phyloP scores from a whole-genome alignment of 2,888 invertebrate genomes.

The Oscheius myriophilus region DNA sequence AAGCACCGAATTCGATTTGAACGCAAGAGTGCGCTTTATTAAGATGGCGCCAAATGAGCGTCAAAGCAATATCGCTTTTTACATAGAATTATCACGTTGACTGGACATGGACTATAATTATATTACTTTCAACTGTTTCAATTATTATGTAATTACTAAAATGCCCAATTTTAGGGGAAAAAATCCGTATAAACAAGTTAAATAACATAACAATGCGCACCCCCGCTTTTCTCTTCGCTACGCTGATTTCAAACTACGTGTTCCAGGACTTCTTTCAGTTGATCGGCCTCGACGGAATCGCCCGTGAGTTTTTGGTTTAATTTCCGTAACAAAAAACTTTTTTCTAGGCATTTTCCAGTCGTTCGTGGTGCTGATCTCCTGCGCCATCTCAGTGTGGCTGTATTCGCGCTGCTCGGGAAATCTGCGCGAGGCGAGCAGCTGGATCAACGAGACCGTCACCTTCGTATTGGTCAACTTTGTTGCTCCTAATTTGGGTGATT shows the following conservation, averaged over 20 bases:
- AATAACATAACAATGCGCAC: constrained; percentile 98
- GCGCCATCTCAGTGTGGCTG: constrained; percentile 87
- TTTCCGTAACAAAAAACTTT: neutral
- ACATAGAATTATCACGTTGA: too few relatives aligned
- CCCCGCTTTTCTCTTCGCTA: constrained; percentile 85
- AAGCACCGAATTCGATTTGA: too few relatives aligned
- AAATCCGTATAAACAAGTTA: constrained; percentile 92
- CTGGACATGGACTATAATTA: too few relatives aligned
- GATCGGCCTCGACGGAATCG: constrained; percentile 64
- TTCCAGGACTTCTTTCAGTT: constrained; percentile 77
- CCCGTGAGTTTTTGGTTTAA: constrained; percentile 35
- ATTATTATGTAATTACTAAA: too few relatives aligned
- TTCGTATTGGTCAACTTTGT: constrained; percentile 83
- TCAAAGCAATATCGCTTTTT: too few relatives aligned
- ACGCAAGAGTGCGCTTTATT: too few relatives aligned
- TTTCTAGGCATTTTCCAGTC: constrained; percentile 79
- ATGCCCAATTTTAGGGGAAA: constrained; percentile 72
- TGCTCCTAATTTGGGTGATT: constrained; percentile 54
- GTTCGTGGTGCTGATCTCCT: constrained; percentile 80
- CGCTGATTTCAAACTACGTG: constrained; percentile 88
- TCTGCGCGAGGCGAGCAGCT: constrained; percentile 59
- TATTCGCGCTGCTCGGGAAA: constrained; percentile 82
- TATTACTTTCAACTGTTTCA: too few relatives aligned
- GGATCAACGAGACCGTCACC: constrained; percentile 83
- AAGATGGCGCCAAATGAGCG: too few relatives aligned